These are phyloP conservation scores for Semnornis frantzii DNA, from an alignment of 2,113 vertebrate genomes.

Conservation along the genomic window DNA sequence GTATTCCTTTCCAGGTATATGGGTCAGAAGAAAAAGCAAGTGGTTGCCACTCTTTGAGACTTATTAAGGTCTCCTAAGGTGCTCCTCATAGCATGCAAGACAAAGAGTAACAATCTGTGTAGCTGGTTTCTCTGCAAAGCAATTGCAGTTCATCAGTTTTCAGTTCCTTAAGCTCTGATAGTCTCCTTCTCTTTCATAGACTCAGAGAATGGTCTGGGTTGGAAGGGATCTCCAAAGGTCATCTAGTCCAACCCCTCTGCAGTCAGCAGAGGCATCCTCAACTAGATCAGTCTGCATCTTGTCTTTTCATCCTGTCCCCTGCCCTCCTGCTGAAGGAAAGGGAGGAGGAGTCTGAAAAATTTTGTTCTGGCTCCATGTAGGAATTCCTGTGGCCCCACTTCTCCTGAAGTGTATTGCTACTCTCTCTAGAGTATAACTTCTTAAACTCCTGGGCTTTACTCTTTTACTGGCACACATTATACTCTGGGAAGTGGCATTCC, in stretches of 20 bases:
- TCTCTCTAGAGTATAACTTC: background rate
- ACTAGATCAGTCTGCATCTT: background rate
- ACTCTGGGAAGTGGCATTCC: background rate
- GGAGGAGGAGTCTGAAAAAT: background rate
- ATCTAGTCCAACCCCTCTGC: too few relatives aligned
- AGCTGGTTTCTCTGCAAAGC: background rate
- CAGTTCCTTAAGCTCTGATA: background rate
- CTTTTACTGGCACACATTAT: background rate
- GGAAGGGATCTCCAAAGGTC: too few relatives aligned
- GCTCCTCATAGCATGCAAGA: background rate
- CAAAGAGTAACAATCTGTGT: background rate
- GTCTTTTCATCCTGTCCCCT: background rate
- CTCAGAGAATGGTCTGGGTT: too few relatives aligned
- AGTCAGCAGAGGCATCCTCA: too few relatives aligned
- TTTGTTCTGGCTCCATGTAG: rapidly evolving
- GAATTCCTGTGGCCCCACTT: background rate
- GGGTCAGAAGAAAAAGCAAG: background rate
- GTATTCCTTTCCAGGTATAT: background rate
- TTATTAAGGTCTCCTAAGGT: background rate
- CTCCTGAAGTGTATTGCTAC: background rate
- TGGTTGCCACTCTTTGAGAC: background rate
- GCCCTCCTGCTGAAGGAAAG: background rate
- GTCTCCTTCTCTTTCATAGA: background rate
- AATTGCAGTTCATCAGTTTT: background rate
- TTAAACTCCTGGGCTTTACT: background rate